Percentiles rank a stretch among this genome's conserved stretches.
These are phyloP conservation scores for Phocoena sinus DNA, from an alignment of 2,113 vertebrate species.

Conservation along the genomic window DNA sequence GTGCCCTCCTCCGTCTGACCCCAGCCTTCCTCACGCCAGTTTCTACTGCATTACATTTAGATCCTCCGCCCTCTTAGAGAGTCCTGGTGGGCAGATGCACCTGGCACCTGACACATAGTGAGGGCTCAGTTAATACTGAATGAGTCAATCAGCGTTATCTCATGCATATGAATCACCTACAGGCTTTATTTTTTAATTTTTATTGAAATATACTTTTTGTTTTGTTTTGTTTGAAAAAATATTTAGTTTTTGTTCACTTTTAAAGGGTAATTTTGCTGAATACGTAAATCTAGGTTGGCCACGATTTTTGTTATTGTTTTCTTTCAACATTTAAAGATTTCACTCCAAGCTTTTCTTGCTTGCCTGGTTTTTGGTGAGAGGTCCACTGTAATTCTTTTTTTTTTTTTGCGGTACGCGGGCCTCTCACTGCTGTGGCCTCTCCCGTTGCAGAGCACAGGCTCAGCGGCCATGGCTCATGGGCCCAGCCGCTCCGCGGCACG, in stretches of 20 bases:
- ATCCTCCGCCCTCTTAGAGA: background rate
- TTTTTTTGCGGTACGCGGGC: background rate
- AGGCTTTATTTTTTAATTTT: background rate
- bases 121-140: background rate
- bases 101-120: background rate
- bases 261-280: background rate
- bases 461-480: no score
- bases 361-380: background rate
- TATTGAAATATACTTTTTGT: background rate
- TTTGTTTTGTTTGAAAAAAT: background rate
- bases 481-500: no score
- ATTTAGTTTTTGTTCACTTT: background rate
- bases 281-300: background rate
- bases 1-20: background rate
- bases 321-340: background rate
- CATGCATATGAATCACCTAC: background rate
- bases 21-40: background rate
- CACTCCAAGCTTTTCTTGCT: background rate
- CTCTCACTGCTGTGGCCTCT: no score
- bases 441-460: no score
- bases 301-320: background rate
- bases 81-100: background rate
- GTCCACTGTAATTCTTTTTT: background rate
- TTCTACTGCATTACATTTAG: background rate
- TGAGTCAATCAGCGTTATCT: background rate